A percentile compares a stretch with the other conserved stretches of the same genome.
These are phyloP conservation scores for Belgica antarctica DNA, from an alignment of 2,888 invertebrate genomes.

Conservation along the genomic window DNA sequence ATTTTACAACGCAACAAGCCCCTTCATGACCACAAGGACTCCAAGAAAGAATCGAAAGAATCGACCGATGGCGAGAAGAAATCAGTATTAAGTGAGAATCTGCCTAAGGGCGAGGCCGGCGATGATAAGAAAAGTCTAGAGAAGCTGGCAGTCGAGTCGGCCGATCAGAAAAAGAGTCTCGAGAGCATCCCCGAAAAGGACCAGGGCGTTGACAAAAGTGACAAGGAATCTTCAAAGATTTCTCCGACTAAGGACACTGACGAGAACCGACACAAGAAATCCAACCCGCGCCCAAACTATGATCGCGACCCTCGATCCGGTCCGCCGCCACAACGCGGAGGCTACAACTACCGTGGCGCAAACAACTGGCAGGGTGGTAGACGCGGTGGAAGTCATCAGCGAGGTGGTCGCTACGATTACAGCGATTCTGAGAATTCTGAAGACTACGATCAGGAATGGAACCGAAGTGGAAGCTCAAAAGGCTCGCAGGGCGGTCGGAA, in stretches of 20 bases:
- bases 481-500: slow-evolving; percentile 7
- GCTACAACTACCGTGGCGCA: slow-evolving; percentile 57
- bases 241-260: slow-evolving; percentile 21
- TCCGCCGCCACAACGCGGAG: slow-evolving; percentile 51
- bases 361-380: slow-evolving; percentile 51
- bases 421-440: slow-evolving; percentile 69
- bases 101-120: slow-evolving; percentile 22
- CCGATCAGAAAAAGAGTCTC: slow-evolving; percentile 34
- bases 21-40: slow-evolving; percentile 41
- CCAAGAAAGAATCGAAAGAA: slow-evolving; percentile 45
- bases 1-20: slow-evolving; percentile 51
- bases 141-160: not conserved
- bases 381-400: slow-evolving; percentile 57
- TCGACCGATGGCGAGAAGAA: slow-evolving; percentile 35
- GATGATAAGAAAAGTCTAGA: slow-evolving; percentile 21
- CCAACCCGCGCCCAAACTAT: slow-evolving; percentile 22
- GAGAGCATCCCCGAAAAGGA: slow-evolving; percentile 41
- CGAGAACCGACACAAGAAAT: slow-evolving; percentile 19
- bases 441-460: slow-evolving; percentile 64
- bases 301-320: slow-evolving; percentile 17
- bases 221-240: not conserved
- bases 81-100: slow-evolving; percentile 42
- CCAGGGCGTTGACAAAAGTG: slow-evolving; percentile 8
- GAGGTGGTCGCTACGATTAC: slow-evolving; percentile 54
- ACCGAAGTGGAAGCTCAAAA: slow-evolving; percentile 51